Conservation (phyloP, 2,797 vertebrate species). For the Ptychadena robeensis region DNA sequence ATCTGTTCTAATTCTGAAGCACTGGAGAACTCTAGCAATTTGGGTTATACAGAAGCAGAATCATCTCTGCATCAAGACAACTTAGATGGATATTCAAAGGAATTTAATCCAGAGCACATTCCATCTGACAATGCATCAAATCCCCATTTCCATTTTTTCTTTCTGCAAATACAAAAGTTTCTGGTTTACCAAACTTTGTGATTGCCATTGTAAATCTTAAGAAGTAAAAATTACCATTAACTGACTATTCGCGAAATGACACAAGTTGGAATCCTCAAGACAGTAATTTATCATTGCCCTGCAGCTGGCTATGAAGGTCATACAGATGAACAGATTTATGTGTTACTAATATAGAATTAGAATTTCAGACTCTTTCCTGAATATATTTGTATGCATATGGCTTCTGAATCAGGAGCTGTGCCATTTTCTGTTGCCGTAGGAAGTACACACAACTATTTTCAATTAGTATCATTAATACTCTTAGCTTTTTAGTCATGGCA, state of each 20-base stretch:
- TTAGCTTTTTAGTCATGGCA: slow-evolving; percentile 32
- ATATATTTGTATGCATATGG: slow-evolving; percentile 60
- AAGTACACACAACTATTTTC: slow-evolving; percentile 51
- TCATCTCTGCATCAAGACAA: slow-evolving; percentile 15
- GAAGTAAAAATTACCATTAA: slow-evolving; percentile 51
- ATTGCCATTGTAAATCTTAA: slow-evolving; percentile 51
- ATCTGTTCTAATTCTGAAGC: slow-evolving; percentile 44
- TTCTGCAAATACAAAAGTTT: slow-evolving; percentile 58
- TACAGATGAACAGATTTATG: slow-evolving; percentile 60
- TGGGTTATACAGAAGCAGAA: slow-evolving; percentile 17
- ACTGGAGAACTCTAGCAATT: slow-evolving; percentile 25
- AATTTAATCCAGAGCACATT: slow-evolving; percentile 41
- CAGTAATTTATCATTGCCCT: slow-evolving; percentile 59
- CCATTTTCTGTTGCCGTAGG: slow-evolving; percentile 56
- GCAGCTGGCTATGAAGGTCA: slow-evolving; percentile 61
- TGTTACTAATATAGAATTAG: slow-evolving; percentile 61
- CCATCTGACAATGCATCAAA: slow-evolving; percentile 50
- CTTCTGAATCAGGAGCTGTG: slow-evolving; percentile 56
- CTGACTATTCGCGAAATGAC: slow-evolving; percentile 55
- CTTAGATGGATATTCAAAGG: slow-evolving; percentile 21
- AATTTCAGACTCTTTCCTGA: slow-evolving; percentile 56
- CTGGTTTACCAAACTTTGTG: slow-evolving; percentile 50
- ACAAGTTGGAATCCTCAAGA: slow-evolving; percentile 52
- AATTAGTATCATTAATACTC: slow-evolving; percentile 36
- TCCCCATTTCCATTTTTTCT: slow-evolving; percentile 22